Base-by-base conservation (phyloP, 2,113 vertebrate genomes). In the Nesogale talazaci region DNA sequence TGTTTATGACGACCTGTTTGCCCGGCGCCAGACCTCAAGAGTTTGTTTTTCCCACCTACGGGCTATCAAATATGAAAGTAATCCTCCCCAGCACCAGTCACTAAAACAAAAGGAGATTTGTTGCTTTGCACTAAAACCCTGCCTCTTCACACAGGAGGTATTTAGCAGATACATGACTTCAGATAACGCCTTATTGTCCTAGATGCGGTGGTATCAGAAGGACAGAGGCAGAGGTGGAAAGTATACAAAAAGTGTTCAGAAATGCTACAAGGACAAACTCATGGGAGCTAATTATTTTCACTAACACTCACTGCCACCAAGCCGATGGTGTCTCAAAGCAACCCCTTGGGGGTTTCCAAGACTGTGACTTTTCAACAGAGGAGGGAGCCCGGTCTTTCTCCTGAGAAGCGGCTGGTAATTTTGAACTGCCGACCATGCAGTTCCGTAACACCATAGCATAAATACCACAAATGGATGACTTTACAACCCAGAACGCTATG, bases 21-120 rank as follows among this genome's bases (percentile, higher is more conserved):
- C 57, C 90, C 31, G 72, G 16, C 46, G 67, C 56, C 20, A 34
- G 29, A 88, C 16, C 57, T n/a, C 2, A 4, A 74, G 70, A n/a
- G 9, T 91, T 82, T 72, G 14, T 34, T 36, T 92, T 59, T 88
- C 76, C 38, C 27, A 8, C 14, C 74, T 63, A 61, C 7, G 52
- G 61, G 29, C 77, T 67, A 90, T 79, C 61, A 69, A 77, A 77
- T 38, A 74, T 9, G 52, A 86, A 83, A 81, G 56, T 72, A 90
- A 31, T 38, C 17, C 20, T 83, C 36, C n/a, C 29, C 63, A 65
- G 8, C 29, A 78, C 69, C 52, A 81, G 59, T 25, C 63, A 19
- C 27, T 79, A 20, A 86, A 34, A 75, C 20, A 11, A 75, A 76
- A 86, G 56, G 29, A 81, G 25, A 67, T n/a, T 6, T 25, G 6